Base-by-base conservation (phyloP, 2,888 invertebrate species). In the Standfussiana lucernea region DNA sequence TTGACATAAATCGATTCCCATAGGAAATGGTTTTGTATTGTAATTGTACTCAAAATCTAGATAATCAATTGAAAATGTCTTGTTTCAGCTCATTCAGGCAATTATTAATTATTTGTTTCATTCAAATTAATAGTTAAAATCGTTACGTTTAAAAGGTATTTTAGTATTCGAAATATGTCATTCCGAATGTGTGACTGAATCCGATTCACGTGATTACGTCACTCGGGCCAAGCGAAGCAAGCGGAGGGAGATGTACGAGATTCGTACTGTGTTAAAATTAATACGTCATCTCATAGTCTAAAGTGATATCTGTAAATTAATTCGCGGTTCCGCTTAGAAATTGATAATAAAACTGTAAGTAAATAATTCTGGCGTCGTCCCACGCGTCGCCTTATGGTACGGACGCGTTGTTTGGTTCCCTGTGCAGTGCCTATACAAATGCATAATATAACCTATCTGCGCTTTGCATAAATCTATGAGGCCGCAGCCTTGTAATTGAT, bases 391-490 rank as follows among this genome's bases (percentile, higher is more conserved):
- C 90, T 80, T 93, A 90, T 87, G 90, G 90, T 89, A 91, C 89
- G 90, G 91, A 91, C 93, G 95, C 94, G 93, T 95, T 95, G 95
- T 96, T 96, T 96, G 93, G 93, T 92, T 93, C 92, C 85, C 89
- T 90, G 95, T 95, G 95, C 93, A 95, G 94, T 94, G 94, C 90
- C 90, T 96, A 95, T 95, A 96, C 92, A 95, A 96, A 96, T 93
- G 95, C 96, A 95, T 95, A 95, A 94, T 95, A 95, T 96, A 96
- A 96, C 96, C 96, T 96, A 95, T 94, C 91, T 93, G 91, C 93
- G 93, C 91, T 94, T 93, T 91, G 93, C 95, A 94, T 95, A 94
- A 95, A 95, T 95, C 94, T 94, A 92, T 93, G 93, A 93, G 92
- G 93, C 91, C 91, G 90, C 93, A 95, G 93, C 95, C 94, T 95